A percentile compares a stretch with the other conserved stretches of the same genome.
These are phyloP conservation scores for Lordiphosa mommai DNA, from an alignment of 1,140 invertebrate species.

Conservation along the genomic window DNA sequence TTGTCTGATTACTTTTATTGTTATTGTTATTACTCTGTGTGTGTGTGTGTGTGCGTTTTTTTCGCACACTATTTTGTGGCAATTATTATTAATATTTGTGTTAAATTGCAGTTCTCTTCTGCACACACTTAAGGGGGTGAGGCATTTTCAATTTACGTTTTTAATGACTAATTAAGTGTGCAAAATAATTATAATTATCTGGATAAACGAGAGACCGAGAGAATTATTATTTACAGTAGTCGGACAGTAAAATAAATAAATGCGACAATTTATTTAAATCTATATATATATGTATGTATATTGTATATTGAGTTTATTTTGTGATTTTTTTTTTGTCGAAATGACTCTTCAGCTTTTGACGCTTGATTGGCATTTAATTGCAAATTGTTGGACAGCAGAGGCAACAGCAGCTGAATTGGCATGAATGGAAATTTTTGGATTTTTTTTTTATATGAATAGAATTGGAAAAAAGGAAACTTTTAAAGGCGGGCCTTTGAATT, in stretches of 20 bases:
- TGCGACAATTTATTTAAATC: constrained; percentile 34
- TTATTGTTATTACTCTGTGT: constrained; percentile 45
- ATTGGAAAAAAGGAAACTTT: too few species aligned
- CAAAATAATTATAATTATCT: constrained; percentile 76
- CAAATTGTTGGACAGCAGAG: constrained; percentile 40
- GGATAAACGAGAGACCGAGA: constrained; percentile 5
- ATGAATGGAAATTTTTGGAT: neutral
- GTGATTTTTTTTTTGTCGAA: constrained; percentile 2
- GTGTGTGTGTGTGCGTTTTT: neutral
- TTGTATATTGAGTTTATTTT: constrained; percentile 17
- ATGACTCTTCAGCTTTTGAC: constrained; percentile 54
- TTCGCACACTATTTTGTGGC: constrained; percentile 30
- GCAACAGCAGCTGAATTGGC: constrained; percentile 37
- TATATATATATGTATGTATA: constrained; percentile 20
- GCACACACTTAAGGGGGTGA: neutral
- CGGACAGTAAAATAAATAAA: constrained; percentile 32
- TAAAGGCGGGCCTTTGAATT: too few species aligned
- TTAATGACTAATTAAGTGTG: constrained; percentile 78
- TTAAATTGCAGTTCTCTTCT: constrained; percentile 7
- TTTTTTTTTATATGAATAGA: neutral
- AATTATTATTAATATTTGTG: constrained; percentile 64
- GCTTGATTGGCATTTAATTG: constrained; percentile 75
- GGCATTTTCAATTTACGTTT: constrained; percentile 67
- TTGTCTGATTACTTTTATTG: constrained; percentile 63
- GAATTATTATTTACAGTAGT: constrained; percentile 38